Conservation (phyloP, 2,888 invertebrate genomes). For the Eutolmus rufibarbis region DNA sequence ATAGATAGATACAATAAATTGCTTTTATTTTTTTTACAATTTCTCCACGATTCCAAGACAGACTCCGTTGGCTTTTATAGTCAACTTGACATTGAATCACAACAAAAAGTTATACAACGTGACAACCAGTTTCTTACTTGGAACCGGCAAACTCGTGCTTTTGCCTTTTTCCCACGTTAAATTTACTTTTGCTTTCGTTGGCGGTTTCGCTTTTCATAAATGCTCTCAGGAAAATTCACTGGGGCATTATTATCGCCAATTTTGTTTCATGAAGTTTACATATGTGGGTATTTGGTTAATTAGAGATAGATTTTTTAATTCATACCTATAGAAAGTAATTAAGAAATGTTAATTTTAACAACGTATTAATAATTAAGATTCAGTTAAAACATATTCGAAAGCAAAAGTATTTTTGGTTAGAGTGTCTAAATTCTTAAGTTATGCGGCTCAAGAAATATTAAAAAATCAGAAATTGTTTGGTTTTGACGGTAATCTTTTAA, state of each 20-base stretch:
- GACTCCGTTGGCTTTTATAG: background rate
- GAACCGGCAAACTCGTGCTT: background rate
- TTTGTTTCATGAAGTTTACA: background rate
- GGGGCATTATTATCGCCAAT: background rate
- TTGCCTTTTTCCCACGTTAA: conserved; percentile 2
- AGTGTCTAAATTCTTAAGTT: no score
- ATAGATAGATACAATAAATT: background rate
- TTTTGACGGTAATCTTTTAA: background rate
- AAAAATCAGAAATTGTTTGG: no score
- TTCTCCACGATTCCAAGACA: background rate
- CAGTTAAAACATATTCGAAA: no score
- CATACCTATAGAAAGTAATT: no score
- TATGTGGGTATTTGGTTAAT: background rate
- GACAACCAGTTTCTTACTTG: background rate
- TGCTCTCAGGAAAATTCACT: background rate
- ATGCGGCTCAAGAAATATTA: no score
- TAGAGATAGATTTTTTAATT: background rate
- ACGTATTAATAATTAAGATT: no score
- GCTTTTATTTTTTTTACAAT: background rate
- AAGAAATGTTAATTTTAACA: no score
- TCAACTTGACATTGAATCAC: conserved; percentile 13
- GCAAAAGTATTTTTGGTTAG: no score
- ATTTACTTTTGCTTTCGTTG: background rate
- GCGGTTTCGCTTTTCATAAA: conserved; percentile 1
- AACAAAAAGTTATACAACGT: background rate